Evolutionary conservation across 2,888 invertebrate species (phyloP).

Genomic region (Nomada flava): DNA sequence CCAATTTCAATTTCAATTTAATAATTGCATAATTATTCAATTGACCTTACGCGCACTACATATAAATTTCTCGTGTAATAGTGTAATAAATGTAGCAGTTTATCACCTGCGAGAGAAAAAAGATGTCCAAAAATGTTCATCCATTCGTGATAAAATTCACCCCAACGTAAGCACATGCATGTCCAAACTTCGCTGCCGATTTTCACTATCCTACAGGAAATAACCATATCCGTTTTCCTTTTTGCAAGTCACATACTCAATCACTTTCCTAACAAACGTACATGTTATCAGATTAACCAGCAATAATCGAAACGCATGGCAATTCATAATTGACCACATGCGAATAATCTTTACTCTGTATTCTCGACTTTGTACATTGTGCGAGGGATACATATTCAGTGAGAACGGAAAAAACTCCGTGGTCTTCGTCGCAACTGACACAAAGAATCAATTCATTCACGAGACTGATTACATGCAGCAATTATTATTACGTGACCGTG

Average conservation of each 20-base stretch:
- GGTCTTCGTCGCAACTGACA: conserved; percentile 46
- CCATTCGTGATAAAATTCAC: no score
- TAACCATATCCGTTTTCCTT: neutral
- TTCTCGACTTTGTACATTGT: conserved; percentile 67
- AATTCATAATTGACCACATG: conserved; percentile 54
- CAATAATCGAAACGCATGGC: conserved; percentile 28
- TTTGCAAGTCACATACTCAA: neutral
- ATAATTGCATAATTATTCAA: no score
- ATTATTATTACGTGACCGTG: conserved; percentile 64
- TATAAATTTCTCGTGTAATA: no score
- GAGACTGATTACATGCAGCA: conserved; percentile 65
- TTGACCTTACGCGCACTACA: no score
- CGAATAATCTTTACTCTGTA: conserved; percentile 59
- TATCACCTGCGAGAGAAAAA: no score
- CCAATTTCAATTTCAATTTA: no score
- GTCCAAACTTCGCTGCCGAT: no score
- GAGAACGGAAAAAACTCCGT: conserved; percentile 41
- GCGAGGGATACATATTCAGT: conserved; percentile 24
- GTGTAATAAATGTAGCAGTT: no score
- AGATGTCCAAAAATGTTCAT: no score
- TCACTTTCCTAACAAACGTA: neutral
- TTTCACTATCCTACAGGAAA: neutral
- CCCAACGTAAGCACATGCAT: no score
- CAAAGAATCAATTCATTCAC: conserved; percentile 74
- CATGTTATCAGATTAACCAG: conserved; percentile 8